phyloP scores from a whole-genome alignment of 2,797 vertebrate species.

The Sebastes flavidus region DNA sequence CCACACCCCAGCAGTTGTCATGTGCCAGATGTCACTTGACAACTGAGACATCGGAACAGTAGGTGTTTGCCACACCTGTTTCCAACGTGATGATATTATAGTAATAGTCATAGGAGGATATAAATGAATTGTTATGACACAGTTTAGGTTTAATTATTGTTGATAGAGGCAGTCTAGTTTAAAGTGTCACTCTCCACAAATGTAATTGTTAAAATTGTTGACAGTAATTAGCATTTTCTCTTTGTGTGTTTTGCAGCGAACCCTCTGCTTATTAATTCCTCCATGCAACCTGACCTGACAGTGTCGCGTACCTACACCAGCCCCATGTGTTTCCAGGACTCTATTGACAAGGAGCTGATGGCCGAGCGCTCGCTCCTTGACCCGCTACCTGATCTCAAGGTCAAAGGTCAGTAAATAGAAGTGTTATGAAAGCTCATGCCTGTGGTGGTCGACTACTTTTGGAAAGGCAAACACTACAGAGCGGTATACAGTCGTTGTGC shows the following conservation, averaged over 20 bases:
- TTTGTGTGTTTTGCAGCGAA: slow-evolving; percentile 85
- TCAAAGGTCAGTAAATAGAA: slow-evolving; percentile 85
- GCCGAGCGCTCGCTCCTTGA: slow-evolving; percentile 86
- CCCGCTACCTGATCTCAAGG: slow-evolving; percentile 92
- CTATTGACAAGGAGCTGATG: slow-evolving; percentile 92
- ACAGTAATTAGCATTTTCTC: background rate
- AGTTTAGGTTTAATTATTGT: background rate
- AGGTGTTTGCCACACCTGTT: background rate
- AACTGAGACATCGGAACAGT: background rate
- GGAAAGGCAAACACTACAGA: background rate
- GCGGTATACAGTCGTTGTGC: background rate
- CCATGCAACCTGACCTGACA: slow-evolving; percentile 93
- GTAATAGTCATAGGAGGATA: background rate
- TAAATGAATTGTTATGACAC: slow-evolving; percentile 2
- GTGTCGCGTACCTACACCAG: slow-evolving; percentile 95
- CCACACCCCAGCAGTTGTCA: background rate
- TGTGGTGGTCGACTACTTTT: slow-evolving; percentile 1
- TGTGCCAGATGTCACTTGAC: slow-evolving; percentile 12
- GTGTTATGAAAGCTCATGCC: background rate
- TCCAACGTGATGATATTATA: slow-evolving; percentile 16
- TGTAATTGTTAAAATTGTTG: slow-evolving; percentile 10
- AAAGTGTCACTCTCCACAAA: background rate
- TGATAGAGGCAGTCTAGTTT: background rate
- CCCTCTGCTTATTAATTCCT: slow-evolving; percentile 92
- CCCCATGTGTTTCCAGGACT: slow-evolving; percentile 96